Percentiles rank a stretch among this genome's conserved stretches.
Conservation (phyloP, 2,797 vertebrate species). For the Avahi laniger region DNA sequence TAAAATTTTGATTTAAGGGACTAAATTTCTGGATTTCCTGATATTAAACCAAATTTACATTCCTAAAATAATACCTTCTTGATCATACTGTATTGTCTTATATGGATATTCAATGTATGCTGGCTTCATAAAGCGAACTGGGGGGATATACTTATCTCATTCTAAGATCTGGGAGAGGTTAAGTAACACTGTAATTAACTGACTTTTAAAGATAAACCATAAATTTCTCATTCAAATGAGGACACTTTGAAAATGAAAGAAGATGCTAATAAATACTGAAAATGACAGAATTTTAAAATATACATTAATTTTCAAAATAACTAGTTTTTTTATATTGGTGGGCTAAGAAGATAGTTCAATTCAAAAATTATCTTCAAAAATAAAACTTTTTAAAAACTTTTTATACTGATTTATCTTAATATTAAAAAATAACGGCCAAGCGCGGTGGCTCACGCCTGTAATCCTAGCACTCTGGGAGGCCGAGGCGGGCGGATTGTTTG, state of each 20-base stretch:
- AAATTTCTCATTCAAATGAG: background rate
- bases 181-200: background rate
- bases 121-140: background rate
- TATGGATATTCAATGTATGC: background rate
- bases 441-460: no score
- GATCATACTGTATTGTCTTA: background rate
- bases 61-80: background rate
- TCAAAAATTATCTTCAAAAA: background rate
- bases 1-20: background rate
- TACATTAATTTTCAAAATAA: background rate
- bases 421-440: background rate
- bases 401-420: background rate
- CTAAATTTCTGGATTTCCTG: background rate
- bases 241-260: background rate
- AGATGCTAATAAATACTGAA: background rate
- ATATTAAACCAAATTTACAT: background rate
- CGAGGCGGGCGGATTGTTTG: no score
- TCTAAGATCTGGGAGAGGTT: background rate
- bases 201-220: background rate
- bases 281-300: background rate
- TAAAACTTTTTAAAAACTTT: background rate
- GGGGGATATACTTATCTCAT: background rate
- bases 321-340: background rate
- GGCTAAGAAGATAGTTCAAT: background rate
- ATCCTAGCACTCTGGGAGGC: no score